Base-by-base conservation (phyloP, 2,888 invertebrate species). In the Harmothoe impar region DNA sequence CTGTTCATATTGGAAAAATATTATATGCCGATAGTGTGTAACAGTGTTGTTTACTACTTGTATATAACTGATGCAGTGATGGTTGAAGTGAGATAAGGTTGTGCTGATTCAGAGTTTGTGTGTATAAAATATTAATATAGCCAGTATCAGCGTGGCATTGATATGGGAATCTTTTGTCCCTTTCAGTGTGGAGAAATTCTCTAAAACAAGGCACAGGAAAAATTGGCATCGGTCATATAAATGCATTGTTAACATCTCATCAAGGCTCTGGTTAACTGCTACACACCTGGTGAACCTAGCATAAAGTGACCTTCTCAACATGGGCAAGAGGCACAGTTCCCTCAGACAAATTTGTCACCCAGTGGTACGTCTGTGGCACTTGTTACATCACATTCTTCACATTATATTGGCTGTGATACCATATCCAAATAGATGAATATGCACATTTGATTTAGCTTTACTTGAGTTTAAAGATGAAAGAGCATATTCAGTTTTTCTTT, bases 301-400 rank as follows among this genome's bases (percentile, higher is more conserved):
- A 85, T 54, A 86, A 86, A 25, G 86, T 56, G 86, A 25, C 29
- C 56, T 17, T 43, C n/a, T 20, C 54, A 89, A 29, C 62, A 89
- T 89, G 89, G 89, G 89, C 89, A 89, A 89, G 72, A 35, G 31
- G 23, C 68, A 89, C 43, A 89, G 89, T 68, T 68, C 62, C 15
- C 52, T 86, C 17, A 81, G 31, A 52, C 89, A 89, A 33, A 43
- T 89, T 62, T 89, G 89, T 68, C 89, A 33, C 68, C 89, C 89
- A 10, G 62, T 89, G 89, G 89, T 89, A 89, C 43, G 43, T 43
- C 5, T 56, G 89, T 62, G 15, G 33, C n/a, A 85, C 31, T 81
- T 81, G 81, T 43, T 81, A 35, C 3, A 43, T 43, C 43, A 43
- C 31, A 77, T 77, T 31, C 31, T 77, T 29, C 7, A n/a, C n/a